Percentiles rank a stretch among this genome's conserved stretches.
phyloP scores from a whole-genome alignment of 1,140 invertebrate genomes.

The Goniozus legneri region DNA sequence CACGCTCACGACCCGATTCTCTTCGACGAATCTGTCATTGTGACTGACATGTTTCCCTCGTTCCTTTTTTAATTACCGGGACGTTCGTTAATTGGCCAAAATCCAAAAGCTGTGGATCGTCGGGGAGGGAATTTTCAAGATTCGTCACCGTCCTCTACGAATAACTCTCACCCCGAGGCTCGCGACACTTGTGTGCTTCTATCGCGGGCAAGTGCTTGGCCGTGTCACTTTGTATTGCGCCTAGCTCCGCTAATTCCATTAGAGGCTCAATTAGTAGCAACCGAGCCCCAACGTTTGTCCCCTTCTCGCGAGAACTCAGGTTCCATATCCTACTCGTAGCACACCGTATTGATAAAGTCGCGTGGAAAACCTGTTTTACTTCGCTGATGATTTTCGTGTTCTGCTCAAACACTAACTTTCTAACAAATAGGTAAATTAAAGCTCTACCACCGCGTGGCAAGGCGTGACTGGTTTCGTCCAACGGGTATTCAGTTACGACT shows the following conservation, averaged over 20 bases:
- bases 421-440: conserved; percentile 49
- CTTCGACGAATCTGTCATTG: too few species aligned
- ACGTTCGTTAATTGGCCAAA: too few species aligned
- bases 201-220: background rate
- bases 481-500: conserved; percentile 49
- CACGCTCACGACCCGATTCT: too few species aligned
- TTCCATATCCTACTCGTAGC: too few species aligned
- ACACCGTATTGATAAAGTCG: conserved; percentile 19
- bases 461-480: conserved; percentile 25
- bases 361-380: conserved; percentile 18
- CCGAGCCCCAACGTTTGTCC: background rate
- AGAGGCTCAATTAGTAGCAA: background rate
- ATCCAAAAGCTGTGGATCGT: too few species aligned
- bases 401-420: conserved; percentile 48
- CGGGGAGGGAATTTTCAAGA: too few species aligned
- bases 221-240: background rate
- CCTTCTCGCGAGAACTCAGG: background rate
- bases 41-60: too few species aligned
- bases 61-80: too few species aligned
- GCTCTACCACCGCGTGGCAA: conserved; percentile 31
- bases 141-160: too few species aligned
- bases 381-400: conserved; percentile 43
- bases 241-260: background rate
- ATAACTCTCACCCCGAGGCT: too few species aligned
- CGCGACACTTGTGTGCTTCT: background rate